These are phyloP conservation scores for Epirrhoe tristata DNA, from an alignment of 2,888 invertebrate genomes.

Conservation along the genomic window DNA sequence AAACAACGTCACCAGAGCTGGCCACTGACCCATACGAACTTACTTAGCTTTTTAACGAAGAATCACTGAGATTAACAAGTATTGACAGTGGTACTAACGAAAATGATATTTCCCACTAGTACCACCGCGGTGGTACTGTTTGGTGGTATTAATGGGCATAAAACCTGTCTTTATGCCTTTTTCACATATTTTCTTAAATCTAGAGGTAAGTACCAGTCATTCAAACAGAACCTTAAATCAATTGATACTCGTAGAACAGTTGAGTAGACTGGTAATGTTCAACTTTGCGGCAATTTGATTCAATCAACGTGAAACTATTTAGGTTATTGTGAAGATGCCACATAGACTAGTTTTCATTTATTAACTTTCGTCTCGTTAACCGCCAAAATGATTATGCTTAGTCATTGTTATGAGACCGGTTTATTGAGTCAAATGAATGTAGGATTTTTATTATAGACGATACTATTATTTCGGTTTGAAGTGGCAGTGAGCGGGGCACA, in stretches of 20 bases:
- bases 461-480: too few species aligned
- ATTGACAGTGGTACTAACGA: too few species aligned
- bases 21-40: too few species aligned
- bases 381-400: conserved; percentile 5
- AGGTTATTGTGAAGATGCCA: conserved; percentile 24
- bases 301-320: conserved; percentile 23
- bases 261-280: conserved; percentile 22
- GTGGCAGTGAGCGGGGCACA: too few species aligned
- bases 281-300: conserved; percentile 27
- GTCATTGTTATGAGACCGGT: background rate
- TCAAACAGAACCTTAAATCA: conserved; percentile 43
- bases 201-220: conserved; percentile 31
- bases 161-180: too few species aligned
- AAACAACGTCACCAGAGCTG: too few species aligned
- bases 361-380: conserved; percentile 15
- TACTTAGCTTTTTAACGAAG: too few species aligned
- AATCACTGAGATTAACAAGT: too few species aligned
- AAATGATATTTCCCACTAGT: too few species aligned
- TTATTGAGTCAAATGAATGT: background rate
- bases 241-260: conserved; percentile 21
- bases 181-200: too few species aligned
- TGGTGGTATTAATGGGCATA: too few species aligned
- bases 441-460: background rate
- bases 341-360: conserved; percentile 7
- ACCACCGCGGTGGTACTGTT: too few species aligned